These are phyloP conservation scores for Ceratoteleas bidentatus DNA, from an alignment of 1,140 invertebrate genomes.

Conservation along the genomic window DNA sequence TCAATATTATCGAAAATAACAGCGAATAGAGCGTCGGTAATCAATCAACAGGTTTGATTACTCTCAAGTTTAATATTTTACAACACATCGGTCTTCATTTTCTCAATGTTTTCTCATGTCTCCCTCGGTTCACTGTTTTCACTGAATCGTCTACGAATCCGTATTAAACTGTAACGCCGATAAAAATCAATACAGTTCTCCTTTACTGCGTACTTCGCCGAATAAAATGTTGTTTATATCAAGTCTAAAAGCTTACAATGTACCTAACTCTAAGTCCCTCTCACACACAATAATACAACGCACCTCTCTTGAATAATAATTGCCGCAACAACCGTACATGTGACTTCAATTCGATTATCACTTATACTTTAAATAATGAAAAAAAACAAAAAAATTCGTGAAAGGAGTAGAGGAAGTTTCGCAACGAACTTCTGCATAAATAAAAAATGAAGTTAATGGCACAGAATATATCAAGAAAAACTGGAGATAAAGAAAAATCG, in stretches of 20 bases:
- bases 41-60: conserved; percentile 62
- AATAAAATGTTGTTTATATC: conserved; percentile 62
- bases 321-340: conserved; percentile 42
- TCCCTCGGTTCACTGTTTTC: conserved; percentile 9
- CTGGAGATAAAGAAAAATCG: conserved; percentile 8
- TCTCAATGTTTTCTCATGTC: not conserved
- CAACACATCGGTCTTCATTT: conserved; percentile 43
- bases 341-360: conserved; percentile 56
- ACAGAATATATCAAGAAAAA: conserved; percentile 43
- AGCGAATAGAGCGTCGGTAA: conserved; percentile 54
- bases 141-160: conserved; percentile 50
- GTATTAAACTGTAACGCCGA: conserved; percentile 60
- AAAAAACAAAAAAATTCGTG: too few relatives aligned
- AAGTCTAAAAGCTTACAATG: conserved; percentile 57
- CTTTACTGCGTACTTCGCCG: conserved; percentile 39
- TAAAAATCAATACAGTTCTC: conserved; percentile 62
- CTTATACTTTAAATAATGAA: not conserved
- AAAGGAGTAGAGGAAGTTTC: conserved; percentile 9
- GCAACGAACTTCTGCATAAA: conserved; percentile 59
- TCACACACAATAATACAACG: conserved; percentile 57
- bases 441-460: conserved; percentile 63
- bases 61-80: conserved; percentile 61
- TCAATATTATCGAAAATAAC: conserved; percentile 61
- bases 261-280: conserved; percentile 44
- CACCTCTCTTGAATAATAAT: conserved; percentile 45